phyloP scores from a whole-genome alignment of 1,140 invertebrate species.

The Sycophaga agraensis region DNA sequence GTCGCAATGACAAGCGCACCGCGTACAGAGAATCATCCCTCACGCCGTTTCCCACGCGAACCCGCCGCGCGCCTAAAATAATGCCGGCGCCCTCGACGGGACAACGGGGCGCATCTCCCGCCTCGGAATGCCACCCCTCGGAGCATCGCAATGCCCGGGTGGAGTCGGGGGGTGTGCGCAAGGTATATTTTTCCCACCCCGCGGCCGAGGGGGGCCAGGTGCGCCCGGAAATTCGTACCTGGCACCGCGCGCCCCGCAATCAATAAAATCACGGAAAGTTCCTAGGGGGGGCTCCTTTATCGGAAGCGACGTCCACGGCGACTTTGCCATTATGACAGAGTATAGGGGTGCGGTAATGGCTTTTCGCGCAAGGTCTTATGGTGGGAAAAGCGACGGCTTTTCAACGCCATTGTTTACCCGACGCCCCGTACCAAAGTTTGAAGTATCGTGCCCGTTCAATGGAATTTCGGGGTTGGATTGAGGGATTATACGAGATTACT shows the following conservation, averaged over 20 bases:
- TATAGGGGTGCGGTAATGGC: background rate
- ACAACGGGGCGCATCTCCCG: constrained; percentile 2
- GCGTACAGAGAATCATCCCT: constrained; percentile 14
- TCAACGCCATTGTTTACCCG: too few relatives aligned
- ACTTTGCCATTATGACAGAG: background rate
- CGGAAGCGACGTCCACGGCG: too few relatives aligned
- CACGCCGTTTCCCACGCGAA: constrained; percentile 17
- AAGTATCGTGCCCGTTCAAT: too few relatives aligned
- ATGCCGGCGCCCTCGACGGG: constrained; percentile 7
- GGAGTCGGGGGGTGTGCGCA: background rate
- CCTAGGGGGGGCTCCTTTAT: background rate
- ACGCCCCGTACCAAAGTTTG: too few relatives aligned
- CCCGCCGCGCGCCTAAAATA: constrained; percentile 3
- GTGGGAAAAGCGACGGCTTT: constrained; percentile 18
- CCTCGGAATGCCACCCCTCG: constrained; percentile 9
- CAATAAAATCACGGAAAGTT: constrained; percentile 22
- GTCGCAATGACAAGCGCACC: background rate
- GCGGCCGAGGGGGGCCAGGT: constrained; percentile 2
- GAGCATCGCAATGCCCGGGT: background rate
- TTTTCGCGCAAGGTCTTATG: constrained; percentile 1
- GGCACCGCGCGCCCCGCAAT: background rate
- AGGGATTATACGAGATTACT: too few relatives aligned
- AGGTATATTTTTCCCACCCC: constrained; percentile 10
- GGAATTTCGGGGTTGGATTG: too few relatives aligned
- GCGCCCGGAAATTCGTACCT: constrained; percentile 29